Evolutionary conservation across 2,113 vertebrate species (phyloP).

Genomic region (Prionailurus viverrinus): DNA sequence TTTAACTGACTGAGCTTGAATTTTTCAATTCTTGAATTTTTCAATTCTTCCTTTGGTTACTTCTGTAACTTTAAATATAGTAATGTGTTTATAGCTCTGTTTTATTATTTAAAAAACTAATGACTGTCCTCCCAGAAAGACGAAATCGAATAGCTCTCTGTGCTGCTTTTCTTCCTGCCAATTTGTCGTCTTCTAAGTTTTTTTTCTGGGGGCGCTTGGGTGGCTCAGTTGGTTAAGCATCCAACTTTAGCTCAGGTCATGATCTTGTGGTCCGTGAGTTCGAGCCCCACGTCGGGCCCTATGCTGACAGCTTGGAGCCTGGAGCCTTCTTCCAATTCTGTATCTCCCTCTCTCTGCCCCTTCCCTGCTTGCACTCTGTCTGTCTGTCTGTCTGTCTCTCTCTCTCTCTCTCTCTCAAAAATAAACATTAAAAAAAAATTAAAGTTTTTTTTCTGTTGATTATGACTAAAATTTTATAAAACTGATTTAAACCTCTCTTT

Average conservation of each 20-base stretch:
- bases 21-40: not conserved
- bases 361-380: too few species aligned
- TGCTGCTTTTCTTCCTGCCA: not conserved
- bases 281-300: too few species aligned
- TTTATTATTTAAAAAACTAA: conserved; percentile 28
- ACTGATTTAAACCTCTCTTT: not conserved
- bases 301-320: too few species aligned
- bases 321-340: too few species aligned
- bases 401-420: too few species aligned
- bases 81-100: not conserved
- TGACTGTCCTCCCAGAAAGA: not conserved
- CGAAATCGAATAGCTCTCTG: not conserved
- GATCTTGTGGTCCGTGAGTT: too few species aligned
- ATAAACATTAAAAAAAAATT: too few species aligned
- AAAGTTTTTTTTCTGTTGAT: not conserved
- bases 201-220: too few species aligned
- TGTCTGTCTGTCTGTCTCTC: too few species aligned
- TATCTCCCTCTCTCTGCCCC: too few species aligned
- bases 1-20: not conserved
- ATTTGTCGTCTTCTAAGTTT: not conserved
- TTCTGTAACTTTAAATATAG: not conserved
- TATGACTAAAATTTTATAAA: conserved; percentile 45
- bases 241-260: too few species aligned
- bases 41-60: conserved; percentile 45
- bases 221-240: too few species aligned